phyloP scores from a whole-genome alignment of 2,888 invertebrate genomes.

The Parapristionchus giblindavisi region DNA sequence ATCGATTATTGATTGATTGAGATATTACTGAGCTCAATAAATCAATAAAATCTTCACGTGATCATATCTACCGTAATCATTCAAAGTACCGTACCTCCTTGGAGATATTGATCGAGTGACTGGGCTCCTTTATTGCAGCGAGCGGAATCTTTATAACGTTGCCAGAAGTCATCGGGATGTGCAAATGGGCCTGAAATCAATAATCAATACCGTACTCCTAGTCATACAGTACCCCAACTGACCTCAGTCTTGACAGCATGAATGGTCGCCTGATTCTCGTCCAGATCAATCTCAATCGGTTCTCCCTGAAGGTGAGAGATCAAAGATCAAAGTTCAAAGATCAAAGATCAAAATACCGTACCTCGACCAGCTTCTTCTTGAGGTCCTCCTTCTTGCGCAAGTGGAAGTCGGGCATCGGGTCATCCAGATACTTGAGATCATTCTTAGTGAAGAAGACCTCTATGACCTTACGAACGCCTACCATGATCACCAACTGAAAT shows the following conservation, averaged over 20 bases:
- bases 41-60: neutral
- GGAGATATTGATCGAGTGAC: constrained; percentile 81
- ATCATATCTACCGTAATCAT: neutral
- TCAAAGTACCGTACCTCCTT: constrained; percentile 86
- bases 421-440: constrained; percentile 93
- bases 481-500: constrained; percentile 88
- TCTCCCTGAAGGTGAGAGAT: constrained; percentile 54
- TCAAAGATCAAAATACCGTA: constrained; percentile 7
- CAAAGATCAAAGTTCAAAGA: too few relatives aligned
- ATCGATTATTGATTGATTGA: neutral
- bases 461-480: constrained; percentile 89
- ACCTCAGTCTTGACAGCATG: constrained; percentile 68
- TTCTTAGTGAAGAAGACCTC: constrained; percentile 89
- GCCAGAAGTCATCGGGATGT: constrained; percentile 87
- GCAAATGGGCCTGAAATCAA: constrained; percentile 79
- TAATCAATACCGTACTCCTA: neutral
- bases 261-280: constrained; percentile 67
- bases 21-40: neutral
- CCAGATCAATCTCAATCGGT: constrained; percentile 58
- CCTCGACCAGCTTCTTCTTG: constrained; percentile 70
- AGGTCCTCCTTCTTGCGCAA: constrained; percentile 83
- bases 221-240: neutral
- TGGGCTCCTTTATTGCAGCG: constrained; percentile 72
- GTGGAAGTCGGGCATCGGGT: constrained; percentile 93
- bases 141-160: constrained; percentile 88